phyloP scores from a whole-genome alignment of 1,140 invertebrate species.

The Lordiphosa clarofinis region DNA sequence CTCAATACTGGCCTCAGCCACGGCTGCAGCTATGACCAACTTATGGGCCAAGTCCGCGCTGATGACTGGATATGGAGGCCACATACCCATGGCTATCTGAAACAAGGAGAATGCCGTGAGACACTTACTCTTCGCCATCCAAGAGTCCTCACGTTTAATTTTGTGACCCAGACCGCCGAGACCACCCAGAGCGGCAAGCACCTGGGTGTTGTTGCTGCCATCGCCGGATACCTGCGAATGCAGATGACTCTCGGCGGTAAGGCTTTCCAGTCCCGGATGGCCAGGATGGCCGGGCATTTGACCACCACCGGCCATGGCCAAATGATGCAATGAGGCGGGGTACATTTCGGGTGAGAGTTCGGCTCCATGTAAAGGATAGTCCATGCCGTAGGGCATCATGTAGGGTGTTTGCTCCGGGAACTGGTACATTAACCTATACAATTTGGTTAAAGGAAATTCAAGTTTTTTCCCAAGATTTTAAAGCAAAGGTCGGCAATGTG shows the following conservation, averaged over 20 bases:
- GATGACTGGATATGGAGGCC: constrained; percentile 11
- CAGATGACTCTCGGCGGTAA: constrained; percentile 63
- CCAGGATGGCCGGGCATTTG: constrained; percentile 52
- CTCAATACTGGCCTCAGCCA: constrained; percentile 49
- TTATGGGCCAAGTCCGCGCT: constrained; percentile 17
- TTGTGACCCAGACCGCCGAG: constrained; percentile 60
- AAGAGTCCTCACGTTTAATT: constrained; percentile 75
- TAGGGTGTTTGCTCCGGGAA: constrained; percentile 76
- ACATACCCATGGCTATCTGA: constrained; percentile 42
- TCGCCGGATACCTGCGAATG: constrained; percentile 63
- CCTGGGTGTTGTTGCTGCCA: constrained; percentile 69
- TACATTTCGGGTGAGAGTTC: constrained; percentile 59
- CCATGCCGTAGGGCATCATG: constrained; percentile 78
- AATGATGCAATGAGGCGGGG: constrained; percentile 48
- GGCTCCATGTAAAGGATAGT: constrained; percentile 64
- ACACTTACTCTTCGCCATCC: constrained; percentile 73
- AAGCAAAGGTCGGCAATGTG: no score
- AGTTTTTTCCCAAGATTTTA: no score
- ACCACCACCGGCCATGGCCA: constrained; percentile 50
- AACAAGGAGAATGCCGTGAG: constrained; percentile 35
- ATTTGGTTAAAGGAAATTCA: background rate
- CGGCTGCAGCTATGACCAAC: constrained; percentile 42
- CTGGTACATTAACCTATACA: constrained; percentile 69
- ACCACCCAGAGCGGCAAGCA: constrained; percentile 63
- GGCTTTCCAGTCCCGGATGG: constrained; percentile 64